Base-by-base conservation (phyloP, 2,888 invertebrate genomes). In the Harpagoxenus sublaevis region DNA sequence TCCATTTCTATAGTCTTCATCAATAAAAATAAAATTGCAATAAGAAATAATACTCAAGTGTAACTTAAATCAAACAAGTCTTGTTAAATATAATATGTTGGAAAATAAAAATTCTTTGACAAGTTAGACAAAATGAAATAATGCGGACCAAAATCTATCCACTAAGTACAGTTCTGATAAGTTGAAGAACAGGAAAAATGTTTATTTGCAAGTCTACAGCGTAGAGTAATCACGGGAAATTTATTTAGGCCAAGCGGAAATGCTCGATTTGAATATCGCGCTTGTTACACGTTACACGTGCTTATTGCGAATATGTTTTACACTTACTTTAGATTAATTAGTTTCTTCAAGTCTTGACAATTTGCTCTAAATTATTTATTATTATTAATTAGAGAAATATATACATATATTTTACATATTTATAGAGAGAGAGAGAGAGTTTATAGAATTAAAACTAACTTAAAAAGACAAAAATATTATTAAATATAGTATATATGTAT, bases 171-270 rank as follows among this genome's bases (percentile, higher is more conserved):
- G 28, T 68, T 18, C 8, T 39, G 83, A 83, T 77, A 83, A 63
- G 23, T 63, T 18, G 23, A 9, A 5, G 5, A 42, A 68, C 79
- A 83, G 70, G 48, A 35, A 63, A 73, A 79, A 70, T 71, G 75
- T 85, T 87, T 90, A 86, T 89, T 86, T 84, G 78, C 65, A 77
- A 71, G 66, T 63, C 63, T 48, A 31, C n/a, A 31, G 18, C 9
- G 53, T 68, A 89, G 35, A 23, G 86, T 88, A 91, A 91, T 84
- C 51, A 63, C 77, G 63, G 57, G 62, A 84, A 87, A 89, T 85
- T 87, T 83, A 90, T 90, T 75, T 84, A 78, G 85, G 79, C 23
- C 87, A 63, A 84, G 62, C 87, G 88, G 90, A 89, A 91, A 79
- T 85, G 84, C 63, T 74, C 57, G 85, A 68, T 74, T 79, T 66